Conservation (phyloP, 2,888 invertebrate species). For the Salpingus planirostris region DNA sequence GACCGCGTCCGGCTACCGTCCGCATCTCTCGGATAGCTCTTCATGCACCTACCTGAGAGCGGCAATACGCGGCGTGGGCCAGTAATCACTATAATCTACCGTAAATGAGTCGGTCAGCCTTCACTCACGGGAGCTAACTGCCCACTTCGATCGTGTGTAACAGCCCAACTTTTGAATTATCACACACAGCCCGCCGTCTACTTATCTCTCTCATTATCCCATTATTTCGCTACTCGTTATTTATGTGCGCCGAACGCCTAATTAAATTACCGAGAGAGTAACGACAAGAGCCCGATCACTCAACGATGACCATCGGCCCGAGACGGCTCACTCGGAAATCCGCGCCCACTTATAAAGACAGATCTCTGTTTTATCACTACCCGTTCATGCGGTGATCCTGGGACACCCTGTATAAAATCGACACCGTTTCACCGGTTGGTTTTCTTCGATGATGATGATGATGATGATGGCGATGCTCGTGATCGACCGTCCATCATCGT, state of each 20-base stretch:
- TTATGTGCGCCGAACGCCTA: slow-evolving; percentile 12
- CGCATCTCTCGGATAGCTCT: slow-evolving; percentile 9
- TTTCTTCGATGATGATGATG: too few species aligned
- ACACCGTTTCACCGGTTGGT: too few species aligned
- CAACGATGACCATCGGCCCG: too few species aligned
- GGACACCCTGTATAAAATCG: too few species aligned
- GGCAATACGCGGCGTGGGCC: slow-evolving; percentile 29
- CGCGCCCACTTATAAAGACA: too few species aligned
- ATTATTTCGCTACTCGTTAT: slow-evolving; percentile 15
- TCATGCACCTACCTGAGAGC: slow-evolving; percentile 15
- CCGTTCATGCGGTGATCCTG: too few species aligned
- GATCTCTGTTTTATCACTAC: too few species aligned
- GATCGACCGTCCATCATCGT: slow-evolving; percentile 33
- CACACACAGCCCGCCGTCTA: slow-evolving; percentile 12
- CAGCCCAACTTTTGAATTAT: slow-evolving; percentile 12
- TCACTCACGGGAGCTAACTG: slow-evolving; percentile 28
- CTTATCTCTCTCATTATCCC: slow-evolving; percentile 14
- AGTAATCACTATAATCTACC: slow-evolving; percentile 36
- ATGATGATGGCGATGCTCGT: too few species aligned
- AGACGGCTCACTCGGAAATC: too few species aligned
- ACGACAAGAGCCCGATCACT: neutral
- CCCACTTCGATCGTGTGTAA: slow-evolving; percentile 11
- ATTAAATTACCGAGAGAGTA: slow-evolving; percentile 7
- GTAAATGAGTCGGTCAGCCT: slow-evolving; percentile 32
- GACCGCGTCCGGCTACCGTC: slow-evolving; percentile 17